A percentile compares a stretch with the other conserved stretches of the same genome.
phyloP scores from a whole-genome alignment of 2,113 vertebrate species.

The Physeter macrocephalus region DNA sequence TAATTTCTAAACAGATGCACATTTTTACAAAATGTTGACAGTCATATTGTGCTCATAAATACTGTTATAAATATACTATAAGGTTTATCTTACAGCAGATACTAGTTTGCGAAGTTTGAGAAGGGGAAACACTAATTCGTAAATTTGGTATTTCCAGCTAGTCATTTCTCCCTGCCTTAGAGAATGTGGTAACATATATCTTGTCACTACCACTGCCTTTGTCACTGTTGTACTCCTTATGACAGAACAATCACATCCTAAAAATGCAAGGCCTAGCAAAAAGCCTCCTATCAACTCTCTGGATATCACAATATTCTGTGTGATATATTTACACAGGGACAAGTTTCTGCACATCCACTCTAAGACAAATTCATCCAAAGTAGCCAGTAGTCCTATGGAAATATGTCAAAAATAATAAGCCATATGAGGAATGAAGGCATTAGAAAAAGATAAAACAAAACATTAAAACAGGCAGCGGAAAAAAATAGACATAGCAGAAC shows the following conservation, averaged over 20 bases:
- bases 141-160: constrained; percentile 54
- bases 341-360: not conserved
- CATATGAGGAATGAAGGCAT: not conserved
- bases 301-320: constrained; percentile 89
- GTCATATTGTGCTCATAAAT: constrained; percentile 71
- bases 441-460: not conserved
- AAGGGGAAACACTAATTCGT: constrained; percentile 68
- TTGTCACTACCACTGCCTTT: not conserved
- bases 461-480: not conserved
- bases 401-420: not conserved
- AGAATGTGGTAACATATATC: not conserved
- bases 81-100: constrained; percentile 64
- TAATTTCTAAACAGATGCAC: constrained; percentile 68
- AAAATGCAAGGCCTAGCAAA: constrained; percentile 87
- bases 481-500: not conserved
- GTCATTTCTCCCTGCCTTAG: constrained; percentile 10
- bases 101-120: constrained; percentile 63
- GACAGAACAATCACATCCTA: constrained; percentile 43
- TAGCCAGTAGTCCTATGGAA: not conserved
- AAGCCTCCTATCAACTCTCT: constrained; percentile 90
- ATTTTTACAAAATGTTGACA: constrained; percentile 65
- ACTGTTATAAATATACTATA: constrained; percentile 59
- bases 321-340: constrained; percentile 78
- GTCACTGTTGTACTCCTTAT: not conserved
- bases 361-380: not conserved